Evolutionary conservation across 2,113 vertebrate genomes (phyloP).

Genomic region (Aphelocoma coerulescens): DNA sequence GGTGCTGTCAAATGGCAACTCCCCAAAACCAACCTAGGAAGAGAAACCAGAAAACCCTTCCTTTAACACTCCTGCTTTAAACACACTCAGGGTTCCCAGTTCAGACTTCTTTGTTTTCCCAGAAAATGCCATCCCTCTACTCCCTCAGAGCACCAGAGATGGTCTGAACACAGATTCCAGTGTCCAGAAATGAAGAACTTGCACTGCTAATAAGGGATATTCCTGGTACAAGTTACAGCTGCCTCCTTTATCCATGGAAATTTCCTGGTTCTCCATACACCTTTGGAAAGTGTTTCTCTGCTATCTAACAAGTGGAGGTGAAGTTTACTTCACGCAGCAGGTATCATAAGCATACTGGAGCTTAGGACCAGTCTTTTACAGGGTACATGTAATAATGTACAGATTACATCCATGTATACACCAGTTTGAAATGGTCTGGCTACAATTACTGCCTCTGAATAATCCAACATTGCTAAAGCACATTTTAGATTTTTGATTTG

Average conservation of each 20-base stretch:
- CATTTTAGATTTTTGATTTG: not conserved
- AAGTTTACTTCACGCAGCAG: not conserved
- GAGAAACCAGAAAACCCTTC: not conserved
- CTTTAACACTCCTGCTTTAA: not conserved
- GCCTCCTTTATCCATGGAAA: not conserved
- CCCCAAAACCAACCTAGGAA: conserved; percentile 88
- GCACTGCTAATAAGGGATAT: not conserved
- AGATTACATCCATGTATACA: not conserved
- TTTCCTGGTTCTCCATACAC: not conserved
- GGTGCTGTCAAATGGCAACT: conserved; percentile 88
- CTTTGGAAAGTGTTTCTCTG: not conserved
- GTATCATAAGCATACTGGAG: not conserved
- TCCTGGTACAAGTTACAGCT: not conserved
- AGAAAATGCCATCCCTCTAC: not conserved
- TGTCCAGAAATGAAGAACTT: not conserved
- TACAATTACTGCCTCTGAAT: not conserved
- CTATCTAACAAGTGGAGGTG: not conserved
- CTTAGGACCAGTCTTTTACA: not conserved
- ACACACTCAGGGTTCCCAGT: fast-evolving
- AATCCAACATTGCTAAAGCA: not conserved
- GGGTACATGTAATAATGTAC: not conserved
- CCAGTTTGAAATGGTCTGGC: not conserved
- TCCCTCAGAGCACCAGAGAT: not conserved
- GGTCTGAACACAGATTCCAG: not conserved
- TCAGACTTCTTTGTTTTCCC: not conserved